Base-by-base conservation (phyloP, 1,140 invertebrate species). In the Eurosta solidaginis region DNA sequence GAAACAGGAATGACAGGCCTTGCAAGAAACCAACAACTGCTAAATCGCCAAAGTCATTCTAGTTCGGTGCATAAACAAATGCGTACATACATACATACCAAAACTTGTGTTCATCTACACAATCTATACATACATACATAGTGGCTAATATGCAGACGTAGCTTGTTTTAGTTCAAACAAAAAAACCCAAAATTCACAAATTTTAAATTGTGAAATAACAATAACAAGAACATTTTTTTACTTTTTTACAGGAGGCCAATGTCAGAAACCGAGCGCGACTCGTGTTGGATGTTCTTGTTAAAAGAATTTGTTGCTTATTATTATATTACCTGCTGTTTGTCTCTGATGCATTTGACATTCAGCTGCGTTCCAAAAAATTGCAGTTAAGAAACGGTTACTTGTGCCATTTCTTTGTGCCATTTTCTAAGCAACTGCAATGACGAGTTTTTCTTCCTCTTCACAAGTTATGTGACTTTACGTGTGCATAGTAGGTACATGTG, bases 1-100 rank as follows among this genome's bases (percentile, higher is more conserved):
- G 59, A 68, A 68, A 68, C 59, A 42, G 59, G 59, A 68, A 40
- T 68, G 59, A 68, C 59, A 68, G 59, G n/a, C n/a, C 17, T 3
- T 20, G 49, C 20, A 17, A 68, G 40, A 17, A 20, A 42, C 45
- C 59, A 33, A 40, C 4, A 27, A 7, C 9, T 17, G 54, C 27
- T 33, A 63, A 63, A 63, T 7, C 59, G 29, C n/a, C 59, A 68
- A n/a, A n/a, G 59, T 9, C 59, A 36, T 68, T 3, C 59, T 20
- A 40, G 59, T 40, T 68, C 40, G 36, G 17, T 33, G 22, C 29
- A 17, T 14, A 29, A 6, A 47, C n/a, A 52, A n/a, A 25, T 17
- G 22, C 47, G 49, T 25, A 52, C n/a, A 52, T 5, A 22, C 49
- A 52, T 29, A 29, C 52, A 29, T 29, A 54, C 5, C 4, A 68